Evolutionary conservation across 2,797 vertebrate genomes (phyloP).

Genomic region (Odontamblyopus lacepedii): DNA sequence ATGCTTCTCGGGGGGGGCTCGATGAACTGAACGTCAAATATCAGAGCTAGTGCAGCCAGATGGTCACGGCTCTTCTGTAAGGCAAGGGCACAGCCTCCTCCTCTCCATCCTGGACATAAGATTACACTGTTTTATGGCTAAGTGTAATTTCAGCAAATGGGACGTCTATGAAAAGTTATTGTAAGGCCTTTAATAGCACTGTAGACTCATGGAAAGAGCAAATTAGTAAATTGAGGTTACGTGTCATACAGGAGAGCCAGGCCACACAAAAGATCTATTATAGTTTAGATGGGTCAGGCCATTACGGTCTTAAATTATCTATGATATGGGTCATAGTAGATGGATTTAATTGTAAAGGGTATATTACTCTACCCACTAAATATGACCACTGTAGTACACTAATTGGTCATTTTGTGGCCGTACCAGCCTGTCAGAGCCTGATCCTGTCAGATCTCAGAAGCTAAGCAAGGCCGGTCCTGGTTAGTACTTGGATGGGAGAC

Average conservation of each 20-base stretch:
- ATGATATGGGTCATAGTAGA: not conserved
- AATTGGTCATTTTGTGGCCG: no score
- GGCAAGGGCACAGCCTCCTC: conserved; percentile 34
- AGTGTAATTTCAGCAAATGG: conserved; percentile 8
- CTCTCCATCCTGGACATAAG: conserved; percentile 7
- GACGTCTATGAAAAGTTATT: not conserved
- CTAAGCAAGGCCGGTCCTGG: no score
- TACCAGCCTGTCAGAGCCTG: no score
- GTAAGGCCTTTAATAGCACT: not conserved
- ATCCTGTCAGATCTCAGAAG: no score
- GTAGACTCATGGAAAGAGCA: not conserved
- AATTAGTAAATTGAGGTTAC: not conserved
- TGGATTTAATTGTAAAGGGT: not conserved
- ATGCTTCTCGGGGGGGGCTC: conserved; percentile 41
- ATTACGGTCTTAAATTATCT: not conserved
- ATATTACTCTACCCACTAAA: not conserved
- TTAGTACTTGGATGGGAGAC: no score
- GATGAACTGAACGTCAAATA: conserved; percentile 46
- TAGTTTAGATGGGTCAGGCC: not conserved
- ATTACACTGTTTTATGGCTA: not conserved
- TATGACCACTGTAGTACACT: not conserved
- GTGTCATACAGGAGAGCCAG: not conserved
- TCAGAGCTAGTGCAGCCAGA: conserved; percentile 34
- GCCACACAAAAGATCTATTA: not conserved
- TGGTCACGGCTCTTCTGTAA: conserved; percentile 29